Conservation (phyloP, 2,113 vertebrate genomes). For the Saimiri boliviensis region DNA sequence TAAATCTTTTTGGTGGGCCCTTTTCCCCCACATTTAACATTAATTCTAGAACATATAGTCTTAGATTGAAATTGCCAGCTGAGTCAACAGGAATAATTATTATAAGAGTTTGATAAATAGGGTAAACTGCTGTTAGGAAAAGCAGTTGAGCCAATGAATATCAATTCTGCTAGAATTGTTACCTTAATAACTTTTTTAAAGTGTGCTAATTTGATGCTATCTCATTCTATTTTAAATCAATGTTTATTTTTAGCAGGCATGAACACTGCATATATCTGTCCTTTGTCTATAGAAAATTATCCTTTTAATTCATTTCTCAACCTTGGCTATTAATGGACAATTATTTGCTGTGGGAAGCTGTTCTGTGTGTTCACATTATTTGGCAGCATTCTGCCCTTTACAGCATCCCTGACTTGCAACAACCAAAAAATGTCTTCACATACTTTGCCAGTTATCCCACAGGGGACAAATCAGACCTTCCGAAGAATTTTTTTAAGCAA, state of each 20-base stretch:
- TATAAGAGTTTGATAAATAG: constrained; percentile 10
- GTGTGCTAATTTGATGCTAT: background rate
- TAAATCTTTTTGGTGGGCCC: background rate
- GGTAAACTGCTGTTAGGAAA: background rate
- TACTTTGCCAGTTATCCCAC: background rate
- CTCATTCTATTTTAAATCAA: background rate
- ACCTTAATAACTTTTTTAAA: background rate
- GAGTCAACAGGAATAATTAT: background rate
- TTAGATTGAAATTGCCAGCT: background rate
- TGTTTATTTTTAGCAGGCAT: background rate
- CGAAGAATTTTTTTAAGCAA: background rate
- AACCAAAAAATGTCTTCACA: background rate
- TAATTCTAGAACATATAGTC: background rate
- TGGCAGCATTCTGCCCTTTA: background rate
- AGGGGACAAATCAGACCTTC: background rate
- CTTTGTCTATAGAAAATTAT: background rate
- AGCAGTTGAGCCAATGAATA: background rate
- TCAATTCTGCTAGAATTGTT: background rate
- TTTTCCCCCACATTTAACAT: background rate
- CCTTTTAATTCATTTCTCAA: background rate
- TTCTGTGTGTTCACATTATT: background rate
- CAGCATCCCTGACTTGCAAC: background rate
- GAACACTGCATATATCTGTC: background rate
- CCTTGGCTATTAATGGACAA: background rate
- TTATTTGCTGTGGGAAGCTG: background rate